Base-by-base conservation (phyloP, 2,888 invertebrate genomes). In the Apantesis nais region DNA sequence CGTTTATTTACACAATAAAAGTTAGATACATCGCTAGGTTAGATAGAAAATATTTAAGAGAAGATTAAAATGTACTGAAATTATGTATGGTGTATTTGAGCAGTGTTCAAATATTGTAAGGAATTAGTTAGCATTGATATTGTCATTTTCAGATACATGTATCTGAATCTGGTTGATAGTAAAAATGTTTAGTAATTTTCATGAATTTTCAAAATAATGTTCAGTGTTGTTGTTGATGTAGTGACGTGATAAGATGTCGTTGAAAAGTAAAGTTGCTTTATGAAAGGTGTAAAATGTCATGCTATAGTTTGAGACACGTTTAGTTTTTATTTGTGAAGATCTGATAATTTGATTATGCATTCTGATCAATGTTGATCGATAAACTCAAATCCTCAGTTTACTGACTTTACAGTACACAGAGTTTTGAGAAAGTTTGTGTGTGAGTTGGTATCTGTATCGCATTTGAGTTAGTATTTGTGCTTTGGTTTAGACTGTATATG, bases 21-120 rank as follows among this genome's bases (percentile, higher is more conserved):
- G 89, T 93, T 92, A 92, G 90, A 89, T 92, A 93, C 90, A 90
- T 89, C 81, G 89, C 93, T 93, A 94, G 90, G 87, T 94, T 93
- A 94, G 93, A 94, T 89, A 94, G 93, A 92, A 94, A 95, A 94
- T 94, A 93, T 93, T 92, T 90, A 93, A 91, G 93, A 93, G 92
- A 93, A 94, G 93, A 92, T 91, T 90, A 93, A 89, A 89, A 88
- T 91, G 85, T 88, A 88, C 85, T 85, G 88, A 90, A 89, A 89
- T 85, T 76, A 5, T 89, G 90, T 88, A 75, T 67, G 85, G 86
- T 70, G 73, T 82, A 79, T 85, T 52, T 74, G 76, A 75, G 62
- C 63, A 78, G 79, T 80, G 74, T 78, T 67, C 48, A 62, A 31
- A 62, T 68, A 44, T 72, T 58, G 11, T n/a, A 12, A 16, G 19